Evolutionary conservation across 2,888 invertebrate genomes (phyloP), one percentile per base, ranked within the genome.

Genomic region (Agrypnus murinus): DNA sequence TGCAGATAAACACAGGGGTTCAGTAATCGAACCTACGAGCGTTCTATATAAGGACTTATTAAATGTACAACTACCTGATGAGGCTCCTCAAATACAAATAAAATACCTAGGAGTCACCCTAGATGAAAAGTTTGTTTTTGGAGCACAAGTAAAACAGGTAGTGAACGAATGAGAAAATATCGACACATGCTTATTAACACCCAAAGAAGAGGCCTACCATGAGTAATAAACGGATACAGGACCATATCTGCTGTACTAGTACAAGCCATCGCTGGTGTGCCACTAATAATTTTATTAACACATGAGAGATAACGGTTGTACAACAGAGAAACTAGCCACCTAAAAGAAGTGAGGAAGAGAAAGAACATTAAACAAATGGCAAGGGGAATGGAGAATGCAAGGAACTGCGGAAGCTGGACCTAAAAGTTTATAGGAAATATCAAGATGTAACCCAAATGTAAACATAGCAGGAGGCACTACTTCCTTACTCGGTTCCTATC

Each of bases 11-110:
- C n/a, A n/a, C n/a, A n/a, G n/a, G n/a, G n/a, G n/a, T n/a, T n/a
- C n/a, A n/a, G n/a, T n/a, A n/a, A n/a, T n/a, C n/a, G n/a, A n/a
- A n/a, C n/a, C n/a, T n/a, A n/a, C 69, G 72, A 72, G 69, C 32
- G 17, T 72, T 0, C 38, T 65, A 2, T 72, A 72, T 38, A 60
- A 72, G 15, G 65, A 40, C 14, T 46, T 72, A 5, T 19, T 72
- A 25, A 53, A 43, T 4, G 38, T 69, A 9, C 9, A 60, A 25
- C 19, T 69, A 34, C 58, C 53, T 12, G 48, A 45, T 2, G 64
- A 58, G 8, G 65, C 45, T 4, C 45, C 34, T 2, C 3, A 9
- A 38, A 38, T 10, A n/a, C n/a, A 38, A 38, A n/a, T 38, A n/a
- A 38, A 38, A n/a, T 38, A 38, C n/a, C n/a, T n/a, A n/a, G n/a